A percentile compares a stretch with the other conserved stretches of the same genome.
phyloP scores from a whole-genome alignment of 2,113 vertebrate species.

The Pantherophis guttatus region DNA sequence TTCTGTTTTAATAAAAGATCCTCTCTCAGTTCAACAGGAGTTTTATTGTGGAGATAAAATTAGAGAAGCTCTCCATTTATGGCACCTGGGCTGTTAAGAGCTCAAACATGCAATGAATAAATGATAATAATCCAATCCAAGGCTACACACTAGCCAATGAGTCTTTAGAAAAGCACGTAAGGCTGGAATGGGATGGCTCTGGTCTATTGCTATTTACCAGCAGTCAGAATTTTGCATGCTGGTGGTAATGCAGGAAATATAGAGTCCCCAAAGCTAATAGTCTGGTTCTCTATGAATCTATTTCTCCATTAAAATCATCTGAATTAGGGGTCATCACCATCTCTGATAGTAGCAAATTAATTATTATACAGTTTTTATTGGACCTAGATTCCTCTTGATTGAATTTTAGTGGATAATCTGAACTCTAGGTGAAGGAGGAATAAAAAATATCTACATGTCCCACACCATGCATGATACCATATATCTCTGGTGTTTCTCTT shows the following conservation, averaged over 20 bases:
- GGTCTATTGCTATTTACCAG: neutral
- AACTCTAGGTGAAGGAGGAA: neutral
- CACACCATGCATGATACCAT: neutral
- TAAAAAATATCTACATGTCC: neutral
- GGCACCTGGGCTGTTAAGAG: neutral
- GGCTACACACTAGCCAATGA: neutral
- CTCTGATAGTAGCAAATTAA: neutral
- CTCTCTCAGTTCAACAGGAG: neutral
- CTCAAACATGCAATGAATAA: neutral
- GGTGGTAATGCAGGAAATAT: neutral
- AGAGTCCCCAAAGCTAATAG: neutral
- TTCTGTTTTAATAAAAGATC: neutral
- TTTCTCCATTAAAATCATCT: neutral
- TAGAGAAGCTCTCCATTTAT: neutral
- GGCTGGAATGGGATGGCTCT: neutral
- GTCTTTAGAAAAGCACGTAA: neutral
- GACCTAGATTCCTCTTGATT: neutral
- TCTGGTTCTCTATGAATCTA: neutral
- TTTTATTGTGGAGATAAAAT: neutral
- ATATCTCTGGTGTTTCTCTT: neutral
- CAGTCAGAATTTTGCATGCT: neutral
- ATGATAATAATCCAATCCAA: neutral
- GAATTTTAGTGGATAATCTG: neutral
- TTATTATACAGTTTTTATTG: neutral
- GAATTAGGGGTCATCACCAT: neutral